Evolutionary conservation across 2,888 invertebrate genomes (phyloP), one percentile per base, ranked within the genome.

Genomic region (Acanthopleura granulata): DNA sequence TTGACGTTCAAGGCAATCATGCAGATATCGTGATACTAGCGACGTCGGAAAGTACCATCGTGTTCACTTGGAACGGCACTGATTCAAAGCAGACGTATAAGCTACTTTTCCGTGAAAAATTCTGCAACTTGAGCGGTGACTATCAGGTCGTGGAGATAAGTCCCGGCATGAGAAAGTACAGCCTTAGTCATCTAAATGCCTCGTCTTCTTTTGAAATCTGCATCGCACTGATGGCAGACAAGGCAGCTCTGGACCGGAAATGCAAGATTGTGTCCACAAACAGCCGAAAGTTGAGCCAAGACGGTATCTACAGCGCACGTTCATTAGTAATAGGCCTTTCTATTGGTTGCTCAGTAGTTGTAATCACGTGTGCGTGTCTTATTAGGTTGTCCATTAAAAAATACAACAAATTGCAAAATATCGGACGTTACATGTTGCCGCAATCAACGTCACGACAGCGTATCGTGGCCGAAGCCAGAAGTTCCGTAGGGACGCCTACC

Each of bases 151-250:
- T 69, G 16, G 18, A 29, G 16, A 69, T 69, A 16, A 25, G 25
- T 14, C 30, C 69, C 6, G 69, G 69, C 16, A 69, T 69, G 69
- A 69, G 25, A 69, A 30, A 69, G 29, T 69, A 69, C 30, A 30
- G 25, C 9, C 30, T 69, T 29, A 30, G 6, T 30, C 22, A 69
- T 29, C 27, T 69, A 4, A 69, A 69, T 69, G 16, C 69, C 18
- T 69, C 69, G 3, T 9, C 15, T 22, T 25, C 3, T 29, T 69
- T 29, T 30, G 29, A 29, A 69, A 69, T 69, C 30, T 69, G 69
- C 69, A 69, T 69, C 27, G 30, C 69, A 4, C 18, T 69, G 12
- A 25, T n/a, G n/a, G 14, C 27, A 6, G 69, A 69, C 25, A n/a
- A 69, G 29, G 16, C 18, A 69, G 22, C 18, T 30, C 16, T 29